Percentiles rank a stretch among this genome's conserved stretches.
Evolutionary conservation across 1,140 invertebrate species (phyloP).

Genomic region (Hyposmocoma kahamanoa): DNA sequence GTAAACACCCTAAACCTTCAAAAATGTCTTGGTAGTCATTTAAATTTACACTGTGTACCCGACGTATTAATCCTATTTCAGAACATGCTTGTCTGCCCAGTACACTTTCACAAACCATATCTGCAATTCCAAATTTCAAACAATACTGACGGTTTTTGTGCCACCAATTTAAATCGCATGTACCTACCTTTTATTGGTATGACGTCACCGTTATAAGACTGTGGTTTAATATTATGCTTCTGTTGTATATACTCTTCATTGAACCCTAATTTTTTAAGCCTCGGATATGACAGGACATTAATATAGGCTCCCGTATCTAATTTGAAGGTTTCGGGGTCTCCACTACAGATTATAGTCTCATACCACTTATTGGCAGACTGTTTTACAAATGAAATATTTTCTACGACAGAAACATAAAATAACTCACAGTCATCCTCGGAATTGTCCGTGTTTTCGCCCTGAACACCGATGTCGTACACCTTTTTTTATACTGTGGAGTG

Average conservation of each 20-base stretch:
- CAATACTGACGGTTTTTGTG: constrained; percentile 2
- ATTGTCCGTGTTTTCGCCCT: background rate
- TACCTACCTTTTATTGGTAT: background rate
- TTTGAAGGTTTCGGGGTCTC: background rate
- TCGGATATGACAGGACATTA: background rate
- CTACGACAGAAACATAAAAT: background rate
- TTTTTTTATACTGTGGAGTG: background rate
- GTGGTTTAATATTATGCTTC: background rate
- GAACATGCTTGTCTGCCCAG: constrained; percentile 3
- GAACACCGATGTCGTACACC: constrained; percentile 1
- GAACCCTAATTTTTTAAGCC: background rate
- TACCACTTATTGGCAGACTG: background rate
- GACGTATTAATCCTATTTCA: constrained; percentile 6
- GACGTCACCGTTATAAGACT: background rate
- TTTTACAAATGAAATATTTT: background rate
- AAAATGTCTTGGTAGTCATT: background rate
- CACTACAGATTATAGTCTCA: background rate
- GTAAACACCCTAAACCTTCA: background rate
- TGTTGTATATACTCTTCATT: background rate
- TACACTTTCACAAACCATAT: constrained; percentile 10
- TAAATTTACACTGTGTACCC: constrained; percentile 5
- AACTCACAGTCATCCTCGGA: background rate
- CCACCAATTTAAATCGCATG: constrained; percentile 35
- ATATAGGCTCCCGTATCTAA: constrained; percentile 4
- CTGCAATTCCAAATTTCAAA: constrained; percentile 1